Conservation (phyloP, 2,797 vertebrate species). For the Chloroceryle amazona region DNA sequence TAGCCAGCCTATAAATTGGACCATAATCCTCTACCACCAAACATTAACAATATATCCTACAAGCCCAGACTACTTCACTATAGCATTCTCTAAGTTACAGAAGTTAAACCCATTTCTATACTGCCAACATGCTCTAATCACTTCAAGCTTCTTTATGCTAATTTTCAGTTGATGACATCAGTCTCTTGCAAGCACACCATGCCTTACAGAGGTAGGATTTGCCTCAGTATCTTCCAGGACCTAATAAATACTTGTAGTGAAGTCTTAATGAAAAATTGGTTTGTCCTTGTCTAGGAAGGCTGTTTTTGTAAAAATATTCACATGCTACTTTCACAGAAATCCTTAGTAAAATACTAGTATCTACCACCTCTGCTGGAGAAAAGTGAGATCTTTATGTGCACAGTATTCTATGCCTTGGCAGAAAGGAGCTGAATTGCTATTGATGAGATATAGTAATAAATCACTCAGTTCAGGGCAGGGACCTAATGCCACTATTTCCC, state of each 20-base stretch:
- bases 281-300: neutral
- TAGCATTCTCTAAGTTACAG: neutral
- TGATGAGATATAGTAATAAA: neutral
- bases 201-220: neutral
- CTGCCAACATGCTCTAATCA: neutral
- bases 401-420: neutral
- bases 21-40: neutral
- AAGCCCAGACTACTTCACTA: neutral
- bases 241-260: neutral
- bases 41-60: neutral
- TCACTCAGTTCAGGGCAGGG: neutral
- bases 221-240: accelerated
- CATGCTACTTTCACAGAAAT: neutral
- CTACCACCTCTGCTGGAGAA: neutral
- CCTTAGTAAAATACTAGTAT: neutral
- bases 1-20: neutral
- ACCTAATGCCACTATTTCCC: neutral
- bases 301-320: neutral
- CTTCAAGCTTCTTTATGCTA: neutral
- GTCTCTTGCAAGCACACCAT: neutral
- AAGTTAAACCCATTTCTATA: neutral
- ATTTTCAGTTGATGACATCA: neutral
- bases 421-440: neutral
- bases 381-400: neutral
- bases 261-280: neutral